Evolutionary conservation across 2,113 vertebrate genomes (phyloP).

Genomic region (Sebastes fasciatus): DNA sequence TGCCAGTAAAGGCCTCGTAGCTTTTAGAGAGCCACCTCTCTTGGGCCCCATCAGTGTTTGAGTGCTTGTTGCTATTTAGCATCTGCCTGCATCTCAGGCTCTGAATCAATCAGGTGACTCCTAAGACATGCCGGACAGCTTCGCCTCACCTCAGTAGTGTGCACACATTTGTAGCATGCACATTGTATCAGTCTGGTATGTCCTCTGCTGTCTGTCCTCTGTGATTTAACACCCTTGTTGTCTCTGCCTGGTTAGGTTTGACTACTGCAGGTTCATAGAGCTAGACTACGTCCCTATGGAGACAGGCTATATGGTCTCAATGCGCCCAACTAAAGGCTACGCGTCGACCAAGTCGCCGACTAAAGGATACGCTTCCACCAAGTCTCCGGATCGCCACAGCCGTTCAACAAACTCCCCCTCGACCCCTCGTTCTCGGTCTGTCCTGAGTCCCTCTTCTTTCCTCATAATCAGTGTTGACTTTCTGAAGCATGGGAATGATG

Average conservation of each 20-base stretch:
- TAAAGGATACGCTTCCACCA: slow-evolving; percentile 79
- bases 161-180: slow-evolving; percentile 6
- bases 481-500: slow-evolving; percentile 64
- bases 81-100: slow-evolving; percentile 14
- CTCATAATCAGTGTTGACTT: slow-evolving; percentile 28
- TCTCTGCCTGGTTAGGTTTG: slow-evolving; percentile 85
- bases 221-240: slow-evolving; percentile 75
- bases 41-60: slow-evolving; percentile 20
- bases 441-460: slow-evolving; percentile 33
- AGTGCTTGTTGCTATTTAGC: slow-evolving; percentile 50
- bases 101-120: slow-evolving; percentile 9
- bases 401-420: slow-evolving; percentile 77
- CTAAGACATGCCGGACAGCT: neutral
- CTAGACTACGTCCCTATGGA: slow-evolving; percentile 88
- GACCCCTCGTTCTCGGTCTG: slow-evolving; percentile 73
- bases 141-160: slow-evolving; percentile 2
- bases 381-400: slow-evolving; percentile 81
- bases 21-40: slow-evolving; percentile 38
- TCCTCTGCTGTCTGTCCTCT: slow-evolving; percentile 33
- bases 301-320: slow-evolving; percentile 86
- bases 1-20: slow-evolving; percentile 3
- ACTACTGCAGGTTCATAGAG: slow-evolving; percentile 89
- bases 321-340: slow-evolving; percentile 85
- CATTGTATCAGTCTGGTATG: slow-evolving; percentile 23
- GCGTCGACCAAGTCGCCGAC: slow-evolving; percentile 74